phyloP scores from a whole-genome alignment of 2,797 vertebrate species.

The Lagocephalus sceleratus region DNA sequence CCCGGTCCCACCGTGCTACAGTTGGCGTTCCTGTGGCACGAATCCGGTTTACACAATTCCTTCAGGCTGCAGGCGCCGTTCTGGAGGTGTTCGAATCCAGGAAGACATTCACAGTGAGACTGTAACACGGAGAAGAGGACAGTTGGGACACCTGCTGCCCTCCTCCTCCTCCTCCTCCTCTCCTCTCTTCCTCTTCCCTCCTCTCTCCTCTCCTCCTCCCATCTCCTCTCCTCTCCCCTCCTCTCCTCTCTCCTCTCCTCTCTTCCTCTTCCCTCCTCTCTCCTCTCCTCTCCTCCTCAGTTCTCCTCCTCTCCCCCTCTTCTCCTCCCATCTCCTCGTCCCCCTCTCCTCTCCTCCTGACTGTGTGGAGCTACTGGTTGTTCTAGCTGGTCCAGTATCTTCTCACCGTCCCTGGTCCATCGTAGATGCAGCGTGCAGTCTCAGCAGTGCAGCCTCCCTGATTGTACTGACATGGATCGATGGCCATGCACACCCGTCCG shows the following conservation, averaged over 20 bases:
- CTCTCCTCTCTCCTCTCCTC: too few species aligned
- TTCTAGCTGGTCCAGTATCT: background rate
- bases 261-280: too few species aligned
- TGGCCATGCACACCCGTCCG: constrained; percentile 80
- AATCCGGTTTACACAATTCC: constrained; percentile 77
- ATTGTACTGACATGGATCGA: constrained; percentile 83
- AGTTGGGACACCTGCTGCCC: background rate
- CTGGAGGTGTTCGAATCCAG: constrained; percentile 75
- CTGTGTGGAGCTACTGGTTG: background rate
- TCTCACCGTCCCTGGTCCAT: constrained; percentile 85
- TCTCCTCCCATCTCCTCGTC: too few species aligned
- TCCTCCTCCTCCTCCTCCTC: background rate
- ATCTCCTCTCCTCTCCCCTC: too few species aligned
- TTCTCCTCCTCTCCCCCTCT: too few species aligned
- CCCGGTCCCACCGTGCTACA: constrained; percentile 78
- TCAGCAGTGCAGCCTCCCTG: constrained; percentile 74
- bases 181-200: background rate
- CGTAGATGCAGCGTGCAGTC: constrained; percentile 80
- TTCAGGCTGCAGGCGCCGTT: constrained; percentile 77
- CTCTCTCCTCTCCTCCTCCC: too few species aligned
- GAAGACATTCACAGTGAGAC: constrained; percentile 90
- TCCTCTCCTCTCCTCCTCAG: too few species aligned
- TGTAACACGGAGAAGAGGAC: constrained; percentile 40
- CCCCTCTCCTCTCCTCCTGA: too few species aligned
- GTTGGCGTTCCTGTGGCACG: constrained; percentile 82